These are phyloP conservation scores for Myzus persicae DNA, from an alignment of 1,140 invertebrate species.

Conservation along the genomic window DNA sequence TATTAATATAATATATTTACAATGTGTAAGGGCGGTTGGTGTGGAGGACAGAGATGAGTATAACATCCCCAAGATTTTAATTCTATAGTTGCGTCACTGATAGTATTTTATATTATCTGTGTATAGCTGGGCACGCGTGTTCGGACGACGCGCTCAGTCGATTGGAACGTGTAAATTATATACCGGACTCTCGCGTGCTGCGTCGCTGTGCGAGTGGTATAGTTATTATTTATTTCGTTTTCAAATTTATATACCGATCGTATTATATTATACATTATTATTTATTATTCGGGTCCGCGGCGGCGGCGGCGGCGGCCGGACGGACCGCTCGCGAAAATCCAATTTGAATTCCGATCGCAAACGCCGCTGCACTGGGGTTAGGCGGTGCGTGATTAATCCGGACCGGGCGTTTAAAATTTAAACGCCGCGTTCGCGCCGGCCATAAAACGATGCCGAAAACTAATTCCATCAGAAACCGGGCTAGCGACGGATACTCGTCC, in stretches of 20 bases:
- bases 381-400: constrained; percentile 39
- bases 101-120: neutral
- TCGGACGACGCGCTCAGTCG: neutral
- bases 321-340: constrained; percentile 15
- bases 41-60: no score
- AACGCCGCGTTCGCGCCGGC: constrained; percentile 13
- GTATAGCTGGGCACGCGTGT: neutral
- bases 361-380: neutral
- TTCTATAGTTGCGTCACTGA: neutral
- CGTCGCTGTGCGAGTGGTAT: no score
- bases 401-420: constrained; percentile 47
- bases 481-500: neutral
- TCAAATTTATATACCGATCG: neutral
- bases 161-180: neutral
- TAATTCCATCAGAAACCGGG: constrained; percentile 26
- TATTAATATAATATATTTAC: no score
- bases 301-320: neutral
- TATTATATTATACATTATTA: neutral
- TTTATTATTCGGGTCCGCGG: neutral
- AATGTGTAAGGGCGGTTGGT: no score
- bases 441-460: constrained; percentile 50
- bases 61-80: no score
- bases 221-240: constrained; percentile 7
- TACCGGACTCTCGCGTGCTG: no score
- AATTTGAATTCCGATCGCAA: constrained; percentile 47